Base-by-base conservation (phyloP, 2,888 invertebrate genomes). In the Clostera curtula region DNA sequence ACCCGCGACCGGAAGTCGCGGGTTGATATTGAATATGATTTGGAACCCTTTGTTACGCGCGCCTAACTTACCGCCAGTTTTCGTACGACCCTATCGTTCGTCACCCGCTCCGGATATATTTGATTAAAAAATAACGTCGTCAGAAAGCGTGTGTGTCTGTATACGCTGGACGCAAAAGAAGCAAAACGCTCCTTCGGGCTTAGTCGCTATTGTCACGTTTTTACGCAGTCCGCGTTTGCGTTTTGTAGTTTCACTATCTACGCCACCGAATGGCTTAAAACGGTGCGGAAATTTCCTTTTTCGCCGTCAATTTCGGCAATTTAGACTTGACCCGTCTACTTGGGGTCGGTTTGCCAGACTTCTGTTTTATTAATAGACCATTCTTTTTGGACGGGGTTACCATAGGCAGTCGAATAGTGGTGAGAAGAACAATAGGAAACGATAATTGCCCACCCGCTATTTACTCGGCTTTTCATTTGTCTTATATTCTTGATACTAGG, bases 41-140 rank as follows among this genome's bases (percentile, higher is more conserved):
- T n/a, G n/a, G n/a, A n/a, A n/a, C n/a, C n/a, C n/a, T n/a, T n/a
- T n/a, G n/a, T n/a, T n/a, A n/a, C n/a, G n/a, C n/a, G n/a, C n/a
- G n/a, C n/a, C n/a, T 34, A n/a, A n/a, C n/a, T n/a, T n/a, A n/a
- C n/a, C n/a, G n/a, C n/a, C 71, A 72, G 66, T 75, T 72, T 64
- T 74, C 62, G 61, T 70, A 63, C 75, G 72, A 77, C 82, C 83
- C 82, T 79, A 79, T 76, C 77, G 75, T 66, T 67, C 77, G 77
- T 83, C 82, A 79, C 74, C 73, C 77, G 79, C 58, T 70, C 73
- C 70, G 84, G 83, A 83, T 84, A 84, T 84, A 84, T 85, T 85
- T 84, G 84, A 84, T 85, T 84, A 85, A 85, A 85, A 85, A 85
- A 84, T 84, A 85, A 85, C 82, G 83, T 83, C 84, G 82, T 80